phyloP scores from a whole-genome alignment of 1,140 invertebrate species.

The Colletes gigas region DNA sequence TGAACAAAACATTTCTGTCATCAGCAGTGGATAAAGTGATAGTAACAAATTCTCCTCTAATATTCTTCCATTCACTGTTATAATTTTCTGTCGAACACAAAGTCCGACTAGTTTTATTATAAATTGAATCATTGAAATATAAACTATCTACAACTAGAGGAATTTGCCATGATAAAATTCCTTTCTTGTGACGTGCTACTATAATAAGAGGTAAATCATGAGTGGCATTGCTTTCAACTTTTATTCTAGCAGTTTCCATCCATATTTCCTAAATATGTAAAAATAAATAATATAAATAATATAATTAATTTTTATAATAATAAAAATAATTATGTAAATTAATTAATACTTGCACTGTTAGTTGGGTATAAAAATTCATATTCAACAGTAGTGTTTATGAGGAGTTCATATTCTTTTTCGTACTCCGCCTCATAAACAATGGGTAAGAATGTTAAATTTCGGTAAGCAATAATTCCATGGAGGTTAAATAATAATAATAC shows the following conservation, averaged over 20 bases:
- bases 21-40: constrained; percentile 82
- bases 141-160: constrained; percentile 79
- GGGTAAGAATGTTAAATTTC: constrained; percentile 46
- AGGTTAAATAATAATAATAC: constrained; percentile 18
- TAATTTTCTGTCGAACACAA: constrained; percentile 81
- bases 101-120: constrained; percentile 80
- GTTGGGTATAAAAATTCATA: constrained; percentile 69
- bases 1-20: constrained; percentile 72
- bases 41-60: constrained; percentile 73
- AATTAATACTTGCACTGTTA: constrained; percentile 53
- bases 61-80: constrained; percentile 44
- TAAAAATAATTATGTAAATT: not conserved
- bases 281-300: not conserved
- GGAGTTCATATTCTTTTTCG: constrained; percentile 18
- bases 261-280: constrained; percentile 32
- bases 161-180: constrained; percentile 83
- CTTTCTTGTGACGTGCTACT: constrained; percentile 82
- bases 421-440: constrained; percentile 58
- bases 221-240: constrained; percentile 76
- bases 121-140: constrained; percentile 61
- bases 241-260: constrained; percentile 75
- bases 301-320: not conserved
- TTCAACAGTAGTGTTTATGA: constrained; percentile 64
- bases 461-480: not conserved
- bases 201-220: constrained; percentile 80